Conservation (phyloP, 2,113 vertebrate genomes). For the Leptobrachium ailaonicum region DNA sequence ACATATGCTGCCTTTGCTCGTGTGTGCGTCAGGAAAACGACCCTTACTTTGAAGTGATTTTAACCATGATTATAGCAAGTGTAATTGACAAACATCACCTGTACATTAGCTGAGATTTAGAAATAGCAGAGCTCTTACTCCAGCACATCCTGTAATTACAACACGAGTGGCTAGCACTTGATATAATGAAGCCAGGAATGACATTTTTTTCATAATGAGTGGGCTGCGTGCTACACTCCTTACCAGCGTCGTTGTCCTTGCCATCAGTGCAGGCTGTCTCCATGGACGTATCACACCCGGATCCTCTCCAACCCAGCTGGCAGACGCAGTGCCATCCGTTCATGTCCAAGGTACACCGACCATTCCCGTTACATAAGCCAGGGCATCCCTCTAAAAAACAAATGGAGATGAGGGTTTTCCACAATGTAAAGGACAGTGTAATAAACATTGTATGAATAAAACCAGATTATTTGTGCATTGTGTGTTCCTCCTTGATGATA, state of each 20-base stretch:
- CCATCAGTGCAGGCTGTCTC: slow-evolving; percentile 91
- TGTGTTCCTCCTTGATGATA: too few species aligned
- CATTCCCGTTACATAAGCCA: slow-evolving; percentile 93
- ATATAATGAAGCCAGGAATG: slow-evolving; percentile 4
- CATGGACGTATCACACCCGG: slow-evolving; percentile 95
- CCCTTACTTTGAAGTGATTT: slow-evolving; percentile 14
- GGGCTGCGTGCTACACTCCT: slow-evolving; percentile 32
- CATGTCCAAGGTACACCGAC: slow-evolving; percentile 94
- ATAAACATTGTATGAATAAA: too few species aligned
- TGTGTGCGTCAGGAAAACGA: background rate
- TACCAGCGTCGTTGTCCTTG: slow-evolving; percentile 98
- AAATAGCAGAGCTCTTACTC: slow-evolving; percentile 8
- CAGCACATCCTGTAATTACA: slow-evolving; percentile 19
- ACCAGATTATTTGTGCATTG: too few species aligned
- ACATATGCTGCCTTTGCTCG: background rate
- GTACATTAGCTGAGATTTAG: slow-evolving; percentile 11
- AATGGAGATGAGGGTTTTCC: slow-evolving; percentile 13
- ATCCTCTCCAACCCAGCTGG: slow-evolving; percentile 96
- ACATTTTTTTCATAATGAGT: background rate
- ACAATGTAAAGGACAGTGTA: too few species aligned
- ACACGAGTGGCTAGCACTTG: slow-evolving; percentile 23
- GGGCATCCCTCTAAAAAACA: slow-evolving; percentile 92
- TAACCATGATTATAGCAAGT: slow-evolving; percentile 25
- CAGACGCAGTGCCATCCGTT: slow-evolving; percentile 97
- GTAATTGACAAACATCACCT: slow-evolving; percentile 43